A percentile compares a stretch with the other conserved stretches of the same genome.
Conservation (phyloP, 1,140 invertebrate species). For the Eupristina koningsbergeri region DNA sequence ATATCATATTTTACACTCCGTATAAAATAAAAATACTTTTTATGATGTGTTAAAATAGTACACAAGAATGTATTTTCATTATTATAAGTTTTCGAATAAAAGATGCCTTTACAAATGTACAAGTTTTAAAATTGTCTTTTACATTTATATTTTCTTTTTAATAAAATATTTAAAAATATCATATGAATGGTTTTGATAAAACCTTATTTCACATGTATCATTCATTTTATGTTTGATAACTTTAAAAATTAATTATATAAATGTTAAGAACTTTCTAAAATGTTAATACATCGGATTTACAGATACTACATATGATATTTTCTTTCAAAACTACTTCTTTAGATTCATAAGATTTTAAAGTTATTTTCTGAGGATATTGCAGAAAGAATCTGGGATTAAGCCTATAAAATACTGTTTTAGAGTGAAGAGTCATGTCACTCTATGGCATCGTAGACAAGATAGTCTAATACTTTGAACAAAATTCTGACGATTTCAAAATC, state of each 20-base stretch:
- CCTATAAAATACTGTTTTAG: not conserved
- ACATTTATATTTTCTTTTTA: constrained; percentile 1
- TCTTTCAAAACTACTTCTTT: not conserved
- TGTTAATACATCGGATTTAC: not conserved
- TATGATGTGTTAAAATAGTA: too few species aligned
- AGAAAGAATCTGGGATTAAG: not conserved
- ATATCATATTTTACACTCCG: too few species aligned
- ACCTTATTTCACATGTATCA: not conserved
- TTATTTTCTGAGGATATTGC: not conserved
- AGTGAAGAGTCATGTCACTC: not conserved
- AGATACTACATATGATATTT: not conserved
- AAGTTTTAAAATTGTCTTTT: not conserved
- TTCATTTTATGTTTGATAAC: too few species aligned
- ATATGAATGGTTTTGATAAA: not conserved
- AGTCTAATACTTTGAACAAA: not conserved
- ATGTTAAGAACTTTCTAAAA: not conserved
- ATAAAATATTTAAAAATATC: not conserved
- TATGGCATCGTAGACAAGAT: not conserved
- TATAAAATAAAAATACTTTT: too few species aligned
- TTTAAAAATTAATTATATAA: too few species aligned
- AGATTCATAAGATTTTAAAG: not conserved
- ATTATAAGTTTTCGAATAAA: too few species aligned
- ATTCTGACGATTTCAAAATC: not conserved
- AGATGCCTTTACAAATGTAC: too few species aligned
- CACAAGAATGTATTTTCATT: too few species aligned